phyloP scores from a whole-genome alignment of 2,113 vertebrate genomes.

The Labrus mixtus region DNA sequence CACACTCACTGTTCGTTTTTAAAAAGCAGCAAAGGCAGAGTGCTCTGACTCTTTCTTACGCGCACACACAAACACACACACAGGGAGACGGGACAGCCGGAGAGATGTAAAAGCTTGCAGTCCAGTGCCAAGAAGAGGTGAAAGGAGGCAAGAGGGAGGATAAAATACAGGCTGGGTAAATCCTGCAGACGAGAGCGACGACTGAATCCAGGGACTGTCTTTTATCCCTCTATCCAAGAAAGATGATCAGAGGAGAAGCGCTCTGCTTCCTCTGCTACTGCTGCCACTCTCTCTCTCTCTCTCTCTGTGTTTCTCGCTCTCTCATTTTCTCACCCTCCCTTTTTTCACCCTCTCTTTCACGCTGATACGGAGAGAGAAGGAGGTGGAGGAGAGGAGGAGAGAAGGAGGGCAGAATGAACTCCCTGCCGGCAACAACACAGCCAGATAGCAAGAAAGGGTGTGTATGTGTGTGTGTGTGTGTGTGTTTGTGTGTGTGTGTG shows the following conservation, averaged over 20 bases:
- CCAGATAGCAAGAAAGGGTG: slow-evolving; percentile 73
- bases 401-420: slow-evolving; percentile 80
- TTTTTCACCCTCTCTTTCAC: slow-evolving; percentile 73
- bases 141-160: slow-evolving; percentile 72
- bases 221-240: slow-evolving; percentile 83
- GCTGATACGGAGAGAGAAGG: slow-evolving; percentile 76
- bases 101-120: slow-evolving; percentile 61
- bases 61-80: slow-evolving; percentile 60
- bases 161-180: slow-evolving; percentile 82
- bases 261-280: slow-evolving; percentile 69
- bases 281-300: slow-evolving; percentile 69
- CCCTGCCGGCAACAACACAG: slow-evolving; percentile 82
- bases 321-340: slow-evolving; percentile 65
- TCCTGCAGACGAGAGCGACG: slow-evolving; percentile 75
- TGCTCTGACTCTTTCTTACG: slow-evolving; percentile 51
- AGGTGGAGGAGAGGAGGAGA: slow-evolving; percentile 78
- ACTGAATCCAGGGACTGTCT: slow-evolving; percentile 69
- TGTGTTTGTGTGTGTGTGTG: slow-evolving; percentile 28
- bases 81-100: slow-evolving; percentile 54
- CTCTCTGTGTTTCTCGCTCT: slow-evolving; percentile 37
- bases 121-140: slow-evolving; percentile 80
- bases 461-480: background rate
- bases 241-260: slow-evolving; percentile 78
- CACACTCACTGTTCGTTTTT: slow-evolving; percentile 69
- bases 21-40: slow-evolving; percentile 54